Evolutionary conservation across 2,113 vertebrate genomes (phyloP).

Genomic region (Podiceps cristatus): DNA sequence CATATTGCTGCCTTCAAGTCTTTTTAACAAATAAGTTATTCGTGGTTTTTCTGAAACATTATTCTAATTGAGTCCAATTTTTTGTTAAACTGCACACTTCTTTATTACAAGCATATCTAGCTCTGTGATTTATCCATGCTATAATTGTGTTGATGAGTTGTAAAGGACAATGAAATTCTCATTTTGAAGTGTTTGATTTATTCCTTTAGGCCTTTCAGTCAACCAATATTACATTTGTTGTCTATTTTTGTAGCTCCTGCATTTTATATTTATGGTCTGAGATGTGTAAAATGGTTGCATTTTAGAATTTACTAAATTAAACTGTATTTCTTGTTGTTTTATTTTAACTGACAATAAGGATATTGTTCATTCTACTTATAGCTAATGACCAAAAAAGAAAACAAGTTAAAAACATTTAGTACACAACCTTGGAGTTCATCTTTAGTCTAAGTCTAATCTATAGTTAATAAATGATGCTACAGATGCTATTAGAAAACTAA

Average conservation of each 20-base stretch:
- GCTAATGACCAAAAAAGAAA: background rate
- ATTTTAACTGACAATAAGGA: background rate
- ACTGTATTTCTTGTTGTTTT: background rate
- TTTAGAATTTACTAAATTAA: background rate
- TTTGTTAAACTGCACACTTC: background rate
- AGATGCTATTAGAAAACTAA: background rate
- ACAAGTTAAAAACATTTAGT: background rate
- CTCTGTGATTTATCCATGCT: background rate
- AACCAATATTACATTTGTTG: background rate
- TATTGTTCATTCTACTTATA: background rate
- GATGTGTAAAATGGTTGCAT: background rate
- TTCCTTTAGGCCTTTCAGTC: background rate
- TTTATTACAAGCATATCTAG: background rate
- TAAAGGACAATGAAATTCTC: background rate
- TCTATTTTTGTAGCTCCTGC: background rate
- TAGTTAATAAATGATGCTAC: background rate
- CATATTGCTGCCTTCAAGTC: background rate
- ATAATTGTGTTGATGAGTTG: background rate
- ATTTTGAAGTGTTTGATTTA: background rate
- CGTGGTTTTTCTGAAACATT: background rate
- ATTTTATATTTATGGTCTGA: background rate
- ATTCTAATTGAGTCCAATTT: conserved; percentile 1
- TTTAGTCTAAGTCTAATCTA: background rate
- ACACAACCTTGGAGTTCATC: background rate
- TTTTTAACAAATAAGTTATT: conserved; percentile 30